Percentiles rank a stretch among this genome's conserved stretches.
These are phyloP conservation scores for Ceratothoa steindachneri DNA, from an alignment of 2,888 invertebrate genomes.

Conservation along the genomic window DNA sequence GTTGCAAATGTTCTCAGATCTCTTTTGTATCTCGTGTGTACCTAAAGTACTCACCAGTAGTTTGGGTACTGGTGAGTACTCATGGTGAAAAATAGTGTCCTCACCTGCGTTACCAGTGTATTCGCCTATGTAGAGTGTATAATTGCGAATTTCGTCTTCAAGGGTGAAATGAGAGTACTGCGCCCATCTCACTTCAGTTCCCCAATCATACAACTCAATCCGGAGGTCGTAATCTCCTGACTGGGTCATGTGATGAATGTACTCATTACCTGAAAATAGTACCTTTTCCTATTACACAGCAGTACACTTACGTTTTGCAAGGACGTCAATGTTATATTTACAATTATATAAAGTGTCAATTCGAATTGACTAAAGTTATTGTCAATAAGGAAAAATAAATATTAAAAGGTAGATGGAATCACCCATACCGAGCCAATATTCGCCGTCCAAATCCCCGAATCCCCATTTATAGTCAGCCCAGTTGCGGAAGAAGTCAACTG, in stretches of 20 bases:
- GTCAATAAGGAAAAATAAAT: no score
- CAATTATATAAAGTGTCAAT: no score
- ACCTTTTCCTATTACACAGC: no score
- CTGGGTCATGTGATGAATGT: constrained; percentile 46
- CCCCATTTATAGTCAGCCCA: constrained; percentile 48
- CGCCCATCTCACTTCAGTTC: constrained; percentile 43
- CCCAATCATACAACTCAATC: constrained; percentile 46
- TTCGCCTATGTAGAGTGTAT: constrained; percentile 46
- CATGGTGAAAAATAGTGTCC: no score
- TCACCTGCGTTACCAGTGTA: constrained; percentile 48
- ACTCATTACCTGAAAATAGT: constrained; percentile 48
- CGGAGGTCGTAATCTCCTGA: constrained; percentile 46
- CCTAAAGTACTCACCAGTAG: no score
- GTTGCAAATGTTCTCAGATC: no score
- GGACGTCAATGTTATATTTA: no score
- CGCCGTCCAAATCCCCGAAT: constrained; percentile 45
- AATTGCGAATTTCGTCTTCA: constrained; percentile 34
- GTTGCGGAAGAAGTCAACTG: constrained; percentile 46
- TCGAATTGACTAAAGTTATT: no score
- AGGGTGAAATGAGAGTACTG: constrained; percentile 47
- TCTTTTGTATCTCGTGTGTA: no score
- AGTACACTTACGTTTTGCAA: no score
- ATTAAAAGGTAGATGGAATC: no score
- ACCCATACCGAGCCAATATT: constrained; percentile 48
- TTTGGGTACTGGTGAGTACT: no score